Percentiles rank a stretch among this genome's conserved stretches.
Evolutionary conservation across 1,140 invertebrate genomes (phyloP).

Genomic region (Drepana arcuata): DNA sequence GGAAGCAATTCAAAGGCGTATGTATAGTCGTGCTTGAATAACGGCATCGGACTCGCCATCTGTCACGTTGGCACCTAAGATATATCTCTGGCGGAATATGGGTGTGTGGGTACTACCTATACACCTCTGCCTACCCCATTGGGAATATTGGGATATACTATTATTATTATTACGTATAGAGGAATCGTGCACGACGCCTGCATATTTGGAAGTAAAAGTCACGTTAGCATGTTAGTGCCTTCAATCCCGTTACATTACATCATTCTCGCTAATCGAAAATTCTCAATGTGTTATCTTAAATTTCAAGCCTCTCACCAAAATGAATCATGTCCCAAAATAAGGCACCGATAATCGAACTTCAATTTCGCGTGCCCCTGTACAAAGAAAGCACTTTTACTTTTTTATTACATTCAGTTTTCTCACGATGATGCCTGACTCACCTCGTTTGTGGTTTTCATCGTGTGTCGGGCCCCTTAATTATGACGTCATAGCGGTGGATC

Average conservation of each 20-base stretch:
- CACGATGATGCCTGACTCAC: conserved; percentile 44
- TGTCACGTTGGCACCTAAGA: too few species aligned
- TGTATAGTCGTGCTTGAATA: too few species aligned
- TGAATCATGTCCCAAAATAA: conserved; percentile 53
- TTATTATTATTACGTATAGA: too few species aligned
- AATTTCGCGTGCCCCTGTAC: conserved; percentile 48
- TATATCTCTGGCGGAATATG: too few species aligned
- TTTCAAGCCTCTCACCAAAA: conserved; percentile 40
- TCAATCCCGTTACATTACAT: conserved; percentile 36
- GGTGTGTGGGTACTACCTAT: too few species aligned
- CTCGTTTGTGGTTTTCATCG: conserved; percentile 21
- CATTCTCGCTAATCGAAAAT: conserved; percentile 55
- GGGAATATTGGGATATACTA: too few species aligned
- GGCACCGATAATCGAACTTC: conserved; percentile 44
- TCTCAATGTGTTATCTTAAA: conserved; percentile 51
- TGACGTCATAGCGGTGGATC: conserved; percentile 40
- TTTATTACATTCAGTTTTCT: conserved; percentile 42
- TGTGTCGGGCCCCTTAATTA: conserved; percentile 43
- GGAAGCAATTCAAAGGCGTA: too few species aligned
- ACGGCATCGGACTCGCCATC: too few species aligned
- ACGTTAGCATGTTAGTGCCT: background rate
- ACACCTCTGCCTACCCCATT: too few species aligned
- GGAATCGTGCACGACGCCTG: too few species aligned
- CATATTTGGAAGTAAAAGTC: conserved; percentile 5
- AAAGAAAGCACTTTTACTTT: conserved; percentile 65